Conservation (phyloP, 2,113 vertebrate genomes). For the Echinops telfairi region DNA sequence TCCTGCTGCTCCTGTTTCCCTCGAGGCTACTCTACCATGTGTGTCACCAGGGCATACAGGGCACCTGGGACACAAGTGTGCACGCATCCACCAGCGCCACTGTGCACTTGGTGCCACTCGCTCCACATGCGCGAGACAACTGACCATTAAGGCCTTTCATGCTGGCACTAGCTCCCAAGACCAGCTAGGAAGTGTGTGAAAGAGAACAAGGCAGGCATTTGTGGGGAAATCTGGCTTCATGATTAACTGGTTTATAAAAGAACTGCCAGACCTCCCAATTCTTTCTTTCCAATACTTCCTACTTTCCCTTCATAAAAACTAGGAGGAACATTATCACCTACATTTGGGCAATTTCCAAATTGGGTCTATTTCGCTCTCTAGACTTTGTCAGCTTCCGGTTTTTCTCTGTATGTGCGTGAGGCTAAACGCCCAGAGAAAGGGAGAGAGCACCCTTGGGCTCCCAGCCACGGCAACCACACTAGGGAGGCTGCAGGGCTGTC, state of each 20-base stretch:
- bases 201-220: slow-evolving; percentile 79
- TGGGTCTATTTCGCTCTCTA: slow-evolving; percentile 64
- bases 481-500: slow-evolving; percentile 82
- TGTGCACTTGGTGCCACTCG: slow-evolving; percentile 75
- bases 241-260: slow-evolving; percentile 70
- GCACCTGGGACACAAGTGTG: slow-evolving; percentile 34
- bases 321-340: slow-evolving; percentile 73
- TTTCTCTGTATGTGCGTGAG: slow-evolving; percentile 86
- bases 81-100: no score
- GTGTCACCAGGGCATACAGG: slow-evolving; percentile 72
- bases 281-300: slow-evolving; percentile 74
- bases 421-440: slow-evolving; percentile 82
- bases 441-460: slow-evolving; percentile 81
- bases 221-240: slow-evolving; percentile 66
- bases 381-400: slow-evolving; percentile 82
- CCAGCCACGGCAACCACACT: slow-evolving; percentile 84
- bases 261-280: slow-evolving; percentile 73
- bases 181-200: slow-evolving; percentile 79
- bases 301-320: slow-evolving; percentile 82
- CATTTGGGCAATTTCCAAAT: slow-evolving; percentile 67
- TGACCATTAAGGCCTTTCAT: slow-evolving; percentile 75
- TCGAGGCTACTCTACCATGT: slow-evolving; percentile 70
- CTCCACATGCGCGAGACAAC: slow-evolving; percentile 75
- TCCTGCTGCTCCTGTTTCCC: slow-evolving; percentile 70
- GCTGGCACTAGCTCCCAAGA: slow-evolving; percentile 77